Evolutionary conservation across 1,140 invertebrate genomes (phyloP).

Genomic region (Papilio xuthus): DNA sequence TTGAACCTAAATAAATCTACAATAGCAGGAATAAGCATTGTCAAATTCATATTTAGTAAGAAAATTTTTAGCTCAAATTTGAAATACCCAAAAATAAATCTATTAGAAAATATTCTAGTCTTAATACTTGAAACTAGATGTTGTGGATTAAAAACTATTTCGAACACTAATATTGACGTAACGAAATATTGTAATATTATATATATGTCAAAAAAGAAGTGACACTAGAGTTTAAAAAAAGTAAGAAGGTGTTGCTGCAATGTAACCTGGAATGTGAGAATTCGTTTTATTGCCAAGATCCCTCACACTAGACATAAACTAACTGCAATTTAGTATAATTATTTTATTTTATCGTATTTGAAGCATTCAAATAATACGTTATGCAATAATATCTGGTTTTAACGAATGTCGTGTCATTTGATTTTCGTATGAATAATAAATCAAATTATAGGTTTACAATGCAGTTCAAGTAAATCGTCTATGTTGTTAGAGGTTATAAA

Average conservation of each 20-base stretch:
- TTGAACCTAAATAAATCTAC: slow-evolving; percentile 63
- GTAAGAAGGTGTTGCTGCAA: too few species aligned
- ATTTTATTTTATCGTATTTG: not conserved
- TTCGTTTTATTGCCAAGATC: too few species aligned
- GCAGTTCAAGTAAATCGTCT: not conserved
- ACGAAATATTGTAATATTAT: too few species aligned
- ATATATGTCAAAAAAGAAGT: too few species aligned
- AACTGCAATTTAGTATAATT: not conserved
- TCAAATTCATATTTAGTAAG: not conserved
- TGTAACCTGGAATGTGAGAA: too few species aligned
- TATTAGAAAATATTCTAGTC: not conserved
- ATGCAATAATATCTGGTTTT: not conserved
- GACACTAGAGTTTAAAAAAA: too few species aligned
- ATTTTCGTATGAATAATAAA: slow-evolving; percentile 25
- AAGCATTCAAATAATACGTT: not conserved
- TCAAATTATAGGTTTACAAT: slow-evolving; percentile 16
- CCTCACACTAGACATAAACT: not conserved
- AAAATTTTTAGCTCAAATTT: too few species aligned
- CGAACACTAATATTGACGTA: too few species aligned
- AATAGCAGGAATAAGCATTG: slow-evolving; percentile 51
- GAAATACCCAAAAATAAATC: not conserved
- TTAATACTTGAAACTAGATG: not conserved
- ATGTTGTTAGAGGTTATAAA: not conserved
- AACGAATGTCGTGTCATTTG: not conserved
- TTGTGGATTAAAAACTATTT: too few species aligned